These are phyloP conservation scores for Monoplex corrugatus DNA, from an alignment of 2,888 invertebrate species.

Conservation along the genomic window DNA sequence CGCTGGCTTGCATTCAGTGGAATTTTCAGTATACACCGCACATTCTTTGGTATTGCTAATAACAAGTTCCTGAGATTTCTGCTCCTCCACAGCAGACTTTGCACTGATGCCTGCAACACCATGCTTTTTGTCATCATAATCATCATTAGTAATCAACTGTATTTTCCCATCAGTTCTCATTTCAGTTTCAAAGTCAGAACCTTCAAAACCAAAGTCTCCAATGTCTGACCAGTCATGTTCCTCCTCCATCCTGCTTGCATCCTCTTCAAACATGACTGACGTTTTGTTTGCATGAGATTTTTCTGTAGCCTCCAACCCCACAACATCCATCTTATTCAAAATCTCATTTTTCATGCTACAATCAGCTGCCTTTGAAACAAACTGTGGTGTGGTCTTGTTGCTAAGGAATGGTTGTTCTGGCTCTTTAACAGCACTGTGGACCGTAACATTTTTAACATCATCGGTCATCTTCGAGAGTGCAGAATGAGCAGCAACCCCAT, in stretches of 20 bases:
- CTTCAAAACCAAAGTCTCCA: conserved; percentile 5
- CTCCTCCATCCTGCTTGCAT: not conserved
- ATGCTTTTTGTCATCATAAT: no score
- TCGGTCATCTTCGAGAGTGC: no score
- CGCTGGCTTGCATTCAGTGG: no score
- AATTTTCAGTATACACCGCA: no score
- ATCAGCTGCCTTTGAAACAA: not conserved
- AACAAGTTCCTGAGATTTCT: no score
- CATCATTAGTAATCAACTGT: no score
- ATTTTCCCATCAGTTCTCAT: not conserved
- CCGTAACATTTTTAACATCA: no score
- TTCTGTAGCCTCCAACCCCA: not conserved
- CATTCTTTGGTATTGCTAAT: no score
- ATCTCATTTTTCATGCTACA: not conserved
- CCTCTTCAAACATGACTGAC: not conserved
- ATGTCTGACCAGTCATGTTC: conserved; percentile 40
- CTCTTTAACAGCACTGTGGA: not conserved
- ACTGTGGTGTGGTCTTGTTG: not conserved
- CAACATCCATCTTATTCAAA: not conserved
- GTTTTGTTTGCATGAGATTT: not conserved
- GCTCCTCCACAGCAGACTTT: no score
- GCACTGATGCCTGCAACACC: no score
- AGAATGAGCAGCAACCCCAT: no score
- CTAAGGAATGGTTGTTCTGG: not conserved
- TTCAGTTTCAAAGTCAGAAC: not conserved